phyloP scores from a whole-genome alignment of 2,113 vertebrate genomes.

The Grammomys surdaster region DNA sequence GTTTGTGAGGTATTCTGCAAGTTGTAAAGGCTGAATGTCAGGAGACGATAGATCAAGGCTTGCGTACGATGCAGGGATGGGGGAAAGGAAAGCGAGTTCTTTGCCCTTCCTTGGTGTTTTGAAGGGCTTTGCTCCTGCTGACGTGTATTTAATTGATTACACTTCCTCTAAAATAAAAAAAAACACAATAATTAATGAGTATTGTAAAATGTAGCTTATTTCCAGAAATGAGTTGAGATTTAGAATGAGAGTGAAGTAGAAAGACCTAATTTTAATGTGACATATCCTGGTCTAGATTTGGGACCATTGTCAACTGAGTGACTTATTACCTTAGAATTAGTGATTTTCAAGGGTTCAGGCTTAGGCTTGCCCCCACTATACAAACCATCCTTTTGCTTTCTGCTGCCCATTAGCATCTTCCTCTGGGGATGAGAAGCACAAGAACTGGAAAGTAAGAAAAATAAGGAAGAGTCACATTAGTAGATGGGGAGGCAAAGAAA shows the following conservation, averaged over 20 bases:
- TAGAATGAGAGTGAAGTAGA: not conserved
- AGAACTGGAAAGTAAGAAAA: not conserved
- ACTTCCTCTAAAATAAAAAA: not conserved
- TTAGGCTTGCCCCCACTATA: not conserved
- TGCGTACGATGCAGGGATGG: not conserved
- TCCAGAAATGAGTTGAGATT: not conserved
- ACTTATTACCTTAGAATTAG: not conserved
- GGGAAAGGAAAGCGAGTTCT: not conserved
- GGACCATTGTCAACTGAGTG: too few species aligned
- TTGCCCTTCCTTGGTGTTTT: not conserved
- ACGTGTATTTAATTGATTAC: slow-evolving; percentile 4
- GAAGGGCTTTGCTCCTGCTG: not conserved
- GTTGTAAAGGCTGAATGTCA: slow-evolving; percentile 36
- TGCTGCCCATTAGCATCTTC: not conserved
- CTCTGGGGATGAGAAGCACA: not conserved
- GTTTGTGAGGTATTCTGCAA: slow-evolving; percentile 64
- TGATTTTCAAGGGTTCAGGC: not conserved
- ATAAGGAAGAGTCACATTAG: not conserved
- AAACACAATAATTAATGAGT: not conserved
- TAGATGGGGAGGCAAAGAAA: not conserved
- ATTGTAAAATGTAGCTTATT: slow-evolving; percentile 3
- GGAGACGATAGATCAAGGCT: slow-evolving; percentile 26
- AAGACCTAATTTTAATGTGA: not conserved
- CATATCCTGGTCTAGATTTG: not conserved
- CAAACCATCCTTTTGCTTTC: not conserved